Percentiles rank a stretch among this genome's conserved stretches.
phyloP scores from a whole-genome alignment of 2,797 vertebrate species.

The Ptychobarbus kaznakovi region DNA sequence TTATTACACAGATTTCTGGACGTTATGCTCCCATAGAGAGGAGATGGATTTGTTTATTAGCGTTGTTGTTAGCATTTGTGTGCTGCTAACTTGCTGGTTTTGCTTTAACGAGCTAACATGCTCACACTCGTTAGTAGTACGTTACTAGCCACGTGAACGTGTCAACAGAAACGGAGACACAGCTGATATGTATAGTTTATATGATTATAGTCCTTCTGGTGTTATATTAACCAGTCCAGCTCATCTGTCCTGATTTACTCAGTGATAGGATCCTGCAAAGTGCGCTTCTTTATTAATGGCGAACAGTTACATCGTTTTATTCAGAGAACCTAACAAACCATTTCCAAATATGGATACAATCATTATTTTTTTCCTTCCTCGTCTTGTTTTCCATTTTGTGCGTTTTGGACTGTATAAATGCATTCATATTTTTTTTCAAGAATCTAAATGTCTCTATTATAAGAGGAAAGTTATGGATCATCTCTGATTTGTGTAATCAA shows the following conservation, averaged over 20 bases:
- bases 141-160: slow-evolving; percentile 27
- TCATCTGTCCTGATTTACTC: neutral
- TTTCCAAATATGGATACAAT: neutral
- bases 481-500: neutral
- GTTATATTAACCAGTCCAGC: neutral
- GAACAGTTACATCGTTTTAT: neutral
- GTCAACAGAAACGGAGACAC: neutral
- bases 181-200: neutral
- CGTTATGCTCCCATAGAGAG: neutral
- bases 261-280: neutral
- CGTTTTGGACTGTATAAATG: neutral
- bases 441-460: neutral
- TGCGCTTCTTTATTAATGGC: neutral
- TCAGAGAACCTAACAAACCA: neutral
- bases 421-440: too few species aligned
- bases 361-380: neutral
- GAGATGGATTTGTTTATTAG: neutral
- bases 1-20: neutral
- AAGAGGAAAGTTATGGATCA: neutral
- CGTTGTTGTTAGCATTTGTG: neutral
- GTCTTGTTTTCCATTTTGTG: neutral
- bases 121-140: neutral
- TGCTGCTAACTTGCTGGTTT: neutral
- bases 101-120: slow-evolving; percentile 6
- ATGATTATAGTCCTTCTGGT: neutral